phyloP scores from a whole-genome alignment of 2,797 vertebrate species.

The Eleutherodactylus coqui region DNA sequence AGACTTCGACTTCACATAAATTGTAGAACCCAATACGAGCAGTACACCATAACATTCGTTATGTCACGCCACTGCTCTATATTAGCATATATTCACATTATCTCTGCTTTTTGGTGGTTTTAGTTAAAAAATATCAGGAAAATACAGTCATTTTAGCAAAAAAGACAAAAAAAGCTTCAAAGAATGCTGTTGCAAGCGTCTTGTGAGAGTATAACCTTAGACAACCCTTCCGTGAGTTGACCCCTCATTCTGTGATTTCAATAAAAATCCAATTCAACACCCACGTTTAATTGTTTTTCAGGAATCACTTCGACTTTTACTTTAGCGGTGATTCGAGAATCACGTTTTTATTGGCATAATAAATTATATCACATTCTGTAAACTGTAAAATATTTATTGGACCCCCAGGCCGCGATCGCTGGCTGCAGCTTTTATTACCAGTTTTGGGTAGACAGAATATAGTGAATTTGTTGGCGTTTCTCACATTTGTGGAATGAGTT shows the following conservation, averaged over 20 bases:
- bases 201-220: not conserved
- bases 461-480: not conserved
- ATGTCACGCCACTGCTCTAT: too few relatives aligned
- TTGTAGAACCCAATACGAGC: too few relatives aligned
- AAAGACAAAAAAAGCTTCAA: not conserved
- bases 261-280: conserved; percentile 12
- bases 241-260: not conserved
- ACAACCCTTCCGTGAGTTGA: not conserved
- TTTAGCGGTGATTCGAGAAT: not conserved
- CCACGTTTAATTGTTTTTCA: conserved; percentile 20
- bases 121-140: too few relatives aligned
- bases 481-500: conserved; percentile 22
- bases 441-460: conserved; percentile 27
- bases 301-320: not conserved
- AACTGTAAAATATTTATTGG: conserved; percentile 50
- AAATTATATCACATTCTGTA: conserved; percentile 34
- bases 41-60: too few relatives aligned
- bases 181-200: not conserved
- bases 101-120: too few relatives aligned
- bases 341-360: conserved; percentile 35
- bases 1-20: too few relatives aligned
- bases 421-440: conserved; percentile 47
- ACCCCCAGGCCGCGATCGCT: conserved; percentile 29
- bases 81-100: too few relatives aligned
- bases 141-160: not conserved